Evolutionary conservation across 92 coral and sea anemone genomes (phyloP).

Genomic region (Porites evermanni): DNA sequence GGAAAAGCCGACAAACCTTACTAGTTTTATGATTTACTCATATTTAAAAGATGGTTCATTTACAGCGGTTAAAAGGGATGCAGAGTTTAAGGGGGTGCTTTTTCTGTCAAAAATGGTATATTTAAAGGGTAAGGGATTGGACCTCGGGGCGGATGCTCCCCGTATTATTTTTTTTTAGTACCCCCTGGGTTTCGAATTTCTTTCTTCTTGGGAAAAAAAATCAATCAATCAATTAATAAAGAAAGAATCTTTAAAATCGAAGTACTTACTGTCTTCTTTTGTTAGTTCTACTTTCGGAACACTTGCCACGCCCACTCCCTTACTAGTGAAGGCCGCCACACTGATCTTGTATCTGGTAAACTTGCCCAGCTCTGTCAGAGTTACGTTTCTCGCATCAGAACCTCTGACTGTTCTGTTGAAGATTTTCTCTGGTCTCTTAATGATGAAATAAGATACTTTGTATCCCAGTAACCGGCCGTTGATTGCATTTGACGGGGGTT

Average conservation of each 20-base stretch:
- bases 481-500: conserved; percentile 74
- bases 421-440: conserved; percentile 46
- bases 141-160: too few relatives aligned
- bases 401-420: conserved; percentile 37
- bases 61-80: too few relatives aligned
- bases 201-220: not conserved
- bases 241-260: not conserved
- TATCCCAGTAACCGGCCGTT: conserved; percentile 85
- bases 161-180: too few relatives aligned
- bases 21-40: too few relatives aligned
- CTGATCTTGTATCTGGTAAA: conserved; percentile 77
- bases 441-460: conserved; percentile 69
- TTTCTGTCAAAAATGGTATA: too few relatives aligned
- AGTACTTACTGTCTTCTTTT: conserved; percentile 83
- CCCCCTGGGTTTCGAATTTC: too few relatives aligned
- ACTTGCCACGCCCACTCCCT: conserved; percentile 83
- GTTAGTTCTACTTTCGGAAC: conserved; percentile 61
- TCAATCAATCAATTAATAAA: too few relatives aligned
- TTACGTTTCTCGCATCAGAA: conserved; percentile 53
- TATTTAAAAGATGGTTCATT: too few relatives aligned
- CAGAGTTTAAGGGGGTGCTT: too few relatives aligned
- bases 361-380: conserved; percentile 76
- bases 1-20: too few relatives aligned
- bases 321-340: conserved; percentile 86
- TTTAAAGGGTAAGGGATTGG: too few relatives aligned